A percentile compares a stretch with the other conserved stretches of the same genome.
Evolutionary conservation across 1,140 invertebrate species (phyloP).

Genomic region (Oryctes rhinoceros): DNA sequence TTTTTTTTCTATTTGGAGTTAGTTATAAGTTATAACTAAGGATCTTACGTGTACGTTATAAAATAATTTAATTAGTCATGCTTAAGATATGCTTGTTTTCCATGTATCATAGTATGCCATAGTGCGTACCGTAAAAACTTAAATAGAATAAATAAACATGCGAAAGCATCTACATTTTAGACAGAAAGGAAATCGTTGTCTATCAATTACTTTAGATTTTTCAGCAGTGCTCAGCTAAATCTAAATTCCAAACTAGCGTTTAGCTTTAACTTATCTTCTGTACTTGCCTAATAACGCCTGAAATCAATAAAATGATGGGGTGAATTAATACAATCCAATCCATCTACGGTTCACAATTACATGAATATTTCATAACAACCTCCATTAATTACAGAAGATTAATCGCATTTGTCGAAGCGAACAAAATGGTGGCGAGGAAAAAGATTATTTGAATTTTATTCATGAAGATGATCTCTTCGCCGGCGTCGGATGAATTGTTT

Average conservation of each 20-base stretch:
- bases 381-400: slow-evolving; percentile 12
- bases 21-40: no score
- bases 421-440: neutral
- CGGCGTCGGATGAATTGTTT: neutral
- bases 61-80: no score
- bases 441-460: slow-evolving; percentile 19
- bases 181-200: no score
- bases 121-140: no score
- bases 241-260: neutral
- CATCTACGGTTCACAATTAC: slow-evolving; percentile 21
- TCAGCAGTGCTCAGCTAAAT: no score
- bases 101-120: no score
- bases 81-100: no score
- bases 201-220: no score
- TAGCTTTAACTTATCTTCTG: neutral
- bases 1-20: no score
- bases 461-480: neutral
- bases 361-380: neutral
- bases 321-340: slow-evolving; percentile 19
- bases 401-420: slow-evolving; percentile 7
- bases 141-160: no score
- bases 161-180: no score
- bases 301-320: slow-evolving; percentile 22
- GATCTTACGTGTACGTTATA: no score
- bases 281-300: neutral